Base-by-base conservation (phyloP, 1,140 invertebrate species). In the Maconellicoccus hirsutus region DNA sequence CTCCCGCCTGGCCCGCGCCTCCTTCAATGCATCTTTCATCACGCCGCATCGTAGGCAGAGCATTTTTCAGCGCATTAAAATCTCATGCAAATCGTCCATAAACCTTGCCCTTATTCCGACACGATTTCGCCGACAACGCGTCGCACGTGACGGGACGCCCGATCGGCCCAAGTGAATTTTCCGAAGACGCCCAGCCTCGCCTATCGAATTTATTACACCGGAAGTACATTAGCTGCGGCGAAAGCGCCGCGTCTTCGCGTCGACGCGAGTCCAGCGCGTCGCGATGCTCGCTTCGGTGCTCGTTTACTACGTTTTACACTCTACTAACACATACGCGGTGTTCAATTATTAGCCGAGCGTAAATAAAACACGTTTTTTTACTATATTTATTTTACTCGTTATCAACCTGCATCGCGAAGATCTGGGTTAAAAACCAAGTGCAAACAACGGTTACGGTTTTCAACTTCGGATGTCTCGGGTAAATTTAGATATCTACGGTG, bases 271-370 rank as follows among this genome's bases (percentile, higher is more conserved):
- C n/a, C n/a, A n/a, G n/a, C n/a, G n/a, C n/a, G n/a, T n/a, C n/a
- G n/a, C n/a, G n/a, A n/a, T n/a, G n/a, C n/a, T n/a, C n/a, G n/a
- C n/a, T n/a, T n/a, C n/a, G n/a, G n/a, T n/a, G n/a, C n/a, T n/a
- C n/a, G n/a, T 16, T 2, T 52, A 52, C 10, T 52, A 52, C 42
- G 42, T 52, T 66, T 66, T 66, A 66, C 61, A 66, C 61, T 52
- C 42, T 14, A 14, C 61, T 22, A 25, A 66, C 61, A 23, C 22
- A 66, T 25, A 25, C 61, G 21, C 21, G 10, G 6, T 66, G 19
- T 66, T 66, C 25, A 66, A 66, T 66, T 66, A 66, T 66, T 66
- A 66, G 21, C 61, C 22, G 16, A 66, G 61, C 61, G 61, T 66
- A 66, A 66, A 66, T 26, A 66, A 66, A 66, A 66, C 61, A 26